Base-by-base conservation (phyloP, 23 tunicate genomes). In the Phallusia fumigata region DNA sequence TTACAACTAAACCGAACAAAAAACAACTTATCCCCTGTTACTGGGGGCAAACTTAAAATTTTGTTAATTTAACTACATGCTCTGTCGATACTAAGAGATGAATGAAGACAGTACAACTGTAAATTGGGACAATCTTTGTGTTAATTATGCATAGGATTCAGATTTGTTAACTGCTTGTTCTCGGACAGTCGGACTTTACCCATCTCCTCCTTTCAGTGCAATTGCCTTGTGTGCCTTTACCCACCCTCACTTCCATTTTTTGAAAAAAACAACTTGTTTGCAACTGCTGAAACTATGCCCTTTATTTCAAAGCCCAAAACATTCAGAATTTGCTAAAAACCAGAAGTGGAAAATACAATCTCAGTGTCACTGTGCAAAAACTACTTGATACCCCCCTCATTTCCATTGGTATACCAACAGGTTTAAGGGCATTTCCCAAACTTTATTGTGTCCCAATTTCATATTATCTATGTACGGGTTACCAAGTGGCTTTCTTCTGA, bases 201-300 rank as follows among this genome's bases (percentile, higher is more conserved):
- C n/a, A 40, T 40, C 47, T 40, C 47, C 10, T 16, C 26, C 16
- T 21, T 58, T 6, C 11, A 21, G 69, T 58, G 69, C 69, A 58
- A 58, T 58, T 58, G 69, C 69, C 69, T 58, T 24, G 2, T 58
- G 69, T 58, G 69, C 69, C 69, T 58, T 58, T 58, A 58, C 16
- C 69, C 69, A 58, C 11, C 5, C 69, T 16, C 69, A 58, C 69
- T 58, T 58, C 69, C 69, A 58, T 58, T 5, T n/a, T n/a, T n/a
- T n/a, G n/a, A n/a, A n/a, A n/a, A n/a, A n/a, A n/a, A 58, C 16
- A 58, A 10, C 47, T 58, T 58, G 3, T 22, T 58, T 58, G 69
- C 26, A 58, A 1, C 69, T 58, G 69, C n/a, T n/a, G n/a, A n/a
- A n/a, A n/a, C n/a, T n/a, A n/a, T n/a, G n/a, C n/a, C n/a, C n/a